Conservation (phyloP, 1,140 invertebrate genomes). For the Melanaphis sacchari region DNA sequence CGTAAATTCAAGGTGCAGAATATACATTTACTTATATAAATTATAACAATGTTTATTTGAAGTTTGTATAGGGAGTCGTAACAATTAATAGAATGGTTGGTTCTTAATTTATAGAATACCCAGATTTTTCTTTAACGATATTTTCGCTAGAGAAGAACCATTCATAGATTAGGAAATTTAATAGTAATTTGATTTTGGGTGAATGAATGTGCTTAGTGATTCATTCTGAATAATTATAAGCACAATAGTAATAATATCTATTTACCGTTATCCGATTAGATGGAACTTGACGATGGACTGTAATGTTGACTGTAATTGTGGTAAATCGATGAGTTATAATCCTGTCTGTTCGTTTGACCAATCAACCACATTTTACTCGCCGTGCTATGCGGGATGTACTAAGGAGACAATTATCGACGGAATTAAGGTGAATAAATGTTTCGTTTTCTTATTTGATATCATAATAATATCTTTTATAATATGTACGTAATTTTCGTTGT, state of each 20-base stretch:
- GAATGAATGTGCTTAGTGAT: not conserved
- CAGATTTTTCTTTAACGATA: no score
- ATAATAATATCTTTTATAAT: not conserved
- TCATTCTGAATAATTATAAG: not conserved
- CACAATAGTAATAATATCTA: not conserved
- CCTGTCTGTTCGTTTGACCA: conserved; percentile 72
- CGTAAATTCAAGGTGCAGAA: no score
- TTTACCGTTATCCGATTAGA: conserved; percentile 59
- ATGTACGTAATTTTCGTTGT: not conserved
- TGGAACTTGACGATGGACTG: conserved; percentile 67
- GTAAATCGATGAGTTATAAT: conserved; percentile 72
- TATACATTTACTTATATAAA: no score
- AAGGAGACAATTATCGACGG: conserved; percentile 62
- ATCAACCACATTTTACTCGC: conserved; percentile 72
- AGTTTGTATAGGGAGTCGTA: no score
- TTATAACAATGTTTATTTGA: no score
- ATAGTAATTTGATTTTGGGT: no score
- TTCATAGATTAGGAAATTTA: no score
- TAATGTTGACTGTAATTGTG: conserved; percentile 72
- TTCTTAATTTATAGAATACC: no score
- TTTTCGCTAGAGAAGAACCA: no score
- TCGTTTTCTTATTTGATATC: not conserved
- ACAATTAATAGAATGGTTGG: no score
- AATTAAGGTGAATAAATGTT: not conserved
- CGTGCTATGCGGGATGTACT: conserved; percentile 75